phyloP scores from a whole-genome alignment of 2,113 vertebrate species.

The Thamnophis sirtalis region DNA sequence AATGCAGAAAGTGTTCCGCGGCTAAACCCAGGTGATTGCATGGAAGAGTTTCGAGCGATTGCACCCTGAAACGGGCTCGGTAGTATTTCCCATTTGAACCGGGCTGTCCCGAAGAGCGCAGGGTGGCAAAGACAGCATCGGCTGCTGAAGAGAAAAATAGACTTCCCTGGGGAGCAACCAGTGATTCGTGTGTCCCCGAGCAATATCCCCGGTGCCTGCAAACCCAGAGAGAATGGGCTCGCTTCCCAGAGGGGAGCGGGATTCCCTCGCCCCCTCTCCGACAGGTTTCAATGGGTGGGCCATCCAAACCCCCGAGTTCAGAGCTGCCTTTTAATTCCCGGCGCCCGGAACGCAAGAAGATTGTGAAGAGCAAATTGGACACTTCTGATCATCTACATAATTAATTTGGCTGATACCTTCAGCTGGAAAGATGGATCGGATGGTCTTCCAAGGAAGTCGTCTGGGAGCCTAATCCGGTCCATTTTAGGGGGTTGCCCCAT shows the following conservation, averaged over 20 bases:
- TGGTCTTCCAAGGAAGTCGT: too few relatives aligned
- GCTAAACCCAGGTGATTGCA: background rate
- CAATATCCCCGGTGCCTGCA: background rate
- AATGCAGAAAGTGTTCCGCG: background rate
- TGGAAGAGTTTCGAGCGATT: background rate
- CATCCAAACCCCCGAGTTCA: background rate
- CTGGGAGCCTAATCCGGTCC: background rate
- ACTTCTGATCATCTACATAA: background rate
- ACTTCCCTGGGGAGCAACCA: background rate
- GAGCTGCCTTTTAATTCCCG: background rate
- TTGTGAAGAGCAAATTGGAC: background rate
- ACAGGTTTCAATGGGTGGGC: background rate
- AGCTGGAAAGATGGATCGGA: background rate
- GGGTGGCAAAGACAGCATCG: background rate
- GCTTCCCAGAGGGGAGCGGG: background rate
- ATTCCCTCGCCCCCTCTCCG: background rate
- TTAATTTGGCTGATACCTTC: background rate
- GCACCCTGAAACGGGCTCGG: background rate
- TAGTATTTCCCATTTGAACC: background rate
- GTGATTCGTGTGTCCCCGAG: background rate
- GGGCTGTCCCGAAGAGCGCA: background rate
- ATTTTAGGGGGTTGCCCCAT: accelerated
- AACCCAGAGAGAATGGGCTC: background rate
- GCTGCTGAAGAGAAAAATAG: background rate
- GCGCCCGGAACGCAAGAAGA: background rate